A percentile compares a stretch with the other conserved stretches of the same genome.
phyloP scores from a whole-genome alignment of 2,888 invertebrate genomes.

The Agrypnus murinus region DNA sequence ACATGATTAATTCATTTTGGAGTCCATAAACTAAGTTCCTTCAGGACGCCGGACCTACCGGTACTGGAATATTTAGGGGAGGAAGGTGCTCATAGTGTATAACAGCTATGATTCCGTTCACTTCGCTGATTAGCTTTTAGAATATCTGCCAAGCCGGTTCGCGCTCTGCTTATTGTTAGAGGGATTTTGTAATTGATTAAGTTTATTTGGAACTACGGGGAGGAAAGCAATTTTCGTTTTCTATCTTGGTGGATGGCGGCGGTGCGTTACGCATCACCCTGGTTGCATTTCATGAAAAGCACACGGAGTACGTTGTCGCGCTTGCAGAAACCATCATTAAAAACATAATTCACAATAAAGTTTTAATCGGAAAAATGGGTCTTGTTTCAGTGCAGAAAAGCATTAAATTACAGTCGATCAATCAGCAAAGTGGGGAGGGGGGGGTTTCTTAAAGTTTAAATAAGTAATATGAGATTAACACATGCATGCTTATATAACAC shows the following conservation, averaged over 20 bases:
- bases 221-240: conserved; percentile 59
- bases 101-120: conserved; percentile 59
- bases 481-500: no score
- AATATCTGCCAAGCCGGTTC: conserved; percentile 50
- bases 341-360: no score
- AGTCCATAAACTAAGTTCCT: conserved; percentile 25
- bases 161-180: conserved; percentile 57
- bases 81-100: conserved; percentile 21
- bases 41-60: background rate
- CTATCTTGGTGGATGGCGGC: no score
- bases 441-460: no score
- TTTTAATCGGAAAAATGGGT: no score
- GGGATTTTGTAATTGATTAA: conserved; percentile 66
- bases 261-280: no score
- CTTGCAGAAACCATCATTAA: no score
- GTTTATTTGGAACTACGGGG: conserved; percentile 61
- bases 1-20: conserved; percentile 38
- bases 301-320: background rate
- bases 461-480: no score
- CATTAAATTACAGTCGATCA: no score
- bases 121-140: conserved; percentile 61
- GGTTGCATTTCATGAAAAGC: no score
- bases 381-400: no score
- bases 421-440: no score
- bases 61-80: background rate